A percentile compares a stretch with the other conserved stretches of the same genome.
These are phyloP conservation scores for Crambe crambe DNA, from an alignment of 37 sponge, comb jelly and placozoan species.

Conservation along the genomic window DNA sequence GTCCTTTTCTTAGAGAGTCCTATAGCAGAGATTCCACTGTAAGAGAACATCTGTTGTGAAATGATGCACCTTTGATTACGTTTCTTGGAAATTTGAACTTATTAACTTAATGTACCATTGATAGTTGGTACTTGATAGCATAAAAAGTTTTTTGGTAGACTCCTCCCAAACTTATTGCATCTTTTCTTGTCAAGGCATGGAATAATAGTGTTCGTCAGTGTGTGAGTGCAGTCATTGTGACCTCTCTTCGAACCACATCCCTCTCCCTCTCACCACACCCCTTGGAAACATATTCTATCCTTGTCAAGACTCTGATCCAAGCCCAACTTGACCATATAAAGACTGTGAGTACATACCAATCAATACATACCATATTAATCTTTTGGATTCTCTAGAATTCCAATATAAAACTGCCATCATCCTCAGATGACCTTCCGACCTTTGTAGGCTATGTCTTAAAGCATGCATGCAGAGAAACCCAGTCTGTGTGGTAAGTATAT, in stretches of 20 bases:
- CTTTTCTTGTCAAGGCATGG: too few species aligned
- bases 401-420: constrained; percentile 11
- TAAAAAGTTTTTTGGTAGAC: too few species aligned
- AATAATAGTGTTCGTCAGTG: constrained; percentile 14
- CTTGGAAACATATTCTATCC: constrained; percentile 31
- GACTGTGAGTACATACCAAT: not conserved
- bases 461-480: constrained; percentile 21
- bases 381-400: not conserved
- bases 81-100: too few species aligned
- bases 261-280: constrained; percentile 42
- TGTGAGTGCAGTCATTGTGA: constrained; percentile 9
- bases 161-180: too few species aligned
- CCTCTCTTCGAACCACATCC: constrained; percentile 4
- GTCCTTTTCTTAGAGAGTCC: too few species aligned
- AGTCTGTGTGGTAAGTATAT: constrained; percentile 4
- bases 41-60: too few species aligned
- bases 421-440: constrained; percentile 34
- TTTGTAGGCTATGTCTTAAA: constrained; percentile 18
- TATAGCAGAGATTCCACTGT: too few species aligned
- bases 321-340: constrained; percentile 28
- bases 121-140: too few species aligned
- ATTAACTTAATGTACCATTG: too few species aligned
- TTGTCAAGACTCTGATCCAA: constrained; percentile 34
- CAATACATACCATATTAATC: too few species aligned
- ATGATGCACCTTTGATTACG: too few species aligned